Evolutionary conservation across 2,113 vertebrate species (phyloP), one percentile per base, ranked within the genome.

Genomic region (Chloebia gouldiae): DNA sequence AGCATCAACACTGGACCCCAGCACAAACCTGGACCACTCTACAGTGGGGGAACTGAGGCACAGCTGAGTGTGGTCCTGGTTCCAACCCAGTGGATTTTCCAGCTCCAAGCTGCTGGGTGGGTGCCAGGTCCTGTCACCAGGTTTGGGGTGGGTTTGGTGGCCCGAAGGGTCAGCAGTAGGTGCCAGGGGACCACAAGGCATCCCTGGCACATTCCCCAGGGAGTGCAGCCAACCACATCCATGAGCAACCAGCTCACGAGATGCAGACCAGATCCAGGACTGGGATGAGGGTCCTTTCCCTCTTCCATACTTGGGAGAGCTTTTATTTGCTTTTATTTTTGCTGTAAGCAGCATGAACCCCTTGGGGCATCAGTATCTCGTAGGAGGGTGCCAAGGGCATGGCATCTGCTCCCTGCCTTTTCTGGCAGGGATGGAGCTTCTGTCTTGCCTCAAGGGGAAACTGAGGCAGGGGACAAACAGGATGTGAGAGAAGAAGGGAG

Each of bases 401-500:
- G 14, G 44, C 42, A 17, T 50, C 59, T 57, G 57, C 44, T 84
- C 20, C 33, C 33, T 0, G 0, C 4, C n/a, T 59, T 77, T 68
- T 65, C 31, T 65, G 20, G 19, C 50, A 59, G 73, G 60, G 73
- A 37, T 56, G 50, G 0, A 13, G 22, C n/a, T 92, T 57, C 54
- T 59, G 10, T 31, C 35, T 11, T 42, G 35, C 63, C 79, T 64
- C 64, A 11, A 40, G 78, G 81, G 83, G 89, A 88, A 95, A 92
- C 73, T 88, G 88, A 84, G 93, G 90, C 91, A 90, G 81, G 50
- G 57, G 45, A 59, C 59, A 60, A 72, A 45, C 2, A 13, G 49
- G 84, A 50, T 3, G 14, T 28, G 56, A 31, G 76, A 72, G 39
- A 65, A 37, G 21, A 61, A 31, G 28, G 11, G 14, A 27, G 12